Evolutionary conservation across 2,113 vertebrate species (phyloP).

Genomic region (Aleadryas rufinucha): DNA sequence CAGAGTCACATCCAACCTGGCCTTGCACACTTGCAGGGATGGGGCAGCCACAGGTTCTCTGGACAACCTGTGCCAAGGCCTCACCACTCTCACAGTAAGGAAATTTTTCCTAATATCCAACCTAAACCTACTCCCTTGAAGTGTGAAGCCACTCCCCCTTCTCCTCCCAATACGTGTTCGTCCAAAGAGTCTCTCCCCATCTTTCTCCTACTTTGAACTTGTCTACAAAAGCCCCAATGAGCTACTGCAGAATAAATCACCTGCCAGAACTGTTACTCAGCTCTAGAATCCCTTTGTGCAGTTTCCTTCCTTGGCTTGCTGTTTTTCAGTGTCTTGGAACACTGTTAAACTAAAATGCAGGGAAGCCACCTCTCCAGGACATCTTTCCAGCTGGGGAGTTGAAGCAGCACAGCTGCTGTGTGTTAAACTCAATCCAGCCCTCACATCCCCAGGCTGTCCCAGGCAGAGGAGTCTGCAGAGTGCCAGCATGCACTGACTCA

Average conservation of each 20-base stretch:
- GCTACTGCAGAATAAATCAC: not conserved
- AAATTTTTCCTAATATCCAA: not conserved
- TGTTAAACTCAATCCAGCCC: not conserved
- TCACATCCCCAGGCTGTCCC: not conserved
- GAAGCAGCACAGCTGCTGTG: not conserved
- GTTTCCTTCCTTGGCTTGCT: not conserved
- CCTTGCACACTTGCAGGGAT: not conserved
- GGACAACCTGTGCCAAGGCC: fast-evolving
- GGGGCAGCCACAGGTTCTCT: not conserved
- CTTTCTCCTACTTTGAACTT: not conserved
- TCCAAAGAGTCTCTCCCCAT: not conserved
- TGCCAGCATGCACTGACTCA: not conserved
- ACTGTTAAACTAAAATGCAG: not conserved
- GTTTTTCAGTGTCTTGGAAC: not conserved
- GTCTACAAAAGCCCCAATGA: not conserved
- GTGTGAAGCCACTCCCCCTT: not conserved
- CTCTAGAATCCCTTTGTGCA: not conserved
- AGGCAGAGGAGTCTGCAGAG: not conserved
- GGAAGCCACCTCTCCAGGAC: not conserved
- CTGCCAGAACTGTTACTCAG: not conserved
- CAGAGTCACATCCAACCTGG: not conserved
- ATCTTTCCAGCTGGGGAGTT: not conserved
- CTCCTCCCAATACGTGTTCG: not conserved
- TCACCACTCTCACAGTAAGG: no score
- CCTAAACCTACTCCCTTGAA: not conserved